phyloP scores from a whole-genome alignment of 2,113 vertebrate species.

The Fulica atra region DNA sequence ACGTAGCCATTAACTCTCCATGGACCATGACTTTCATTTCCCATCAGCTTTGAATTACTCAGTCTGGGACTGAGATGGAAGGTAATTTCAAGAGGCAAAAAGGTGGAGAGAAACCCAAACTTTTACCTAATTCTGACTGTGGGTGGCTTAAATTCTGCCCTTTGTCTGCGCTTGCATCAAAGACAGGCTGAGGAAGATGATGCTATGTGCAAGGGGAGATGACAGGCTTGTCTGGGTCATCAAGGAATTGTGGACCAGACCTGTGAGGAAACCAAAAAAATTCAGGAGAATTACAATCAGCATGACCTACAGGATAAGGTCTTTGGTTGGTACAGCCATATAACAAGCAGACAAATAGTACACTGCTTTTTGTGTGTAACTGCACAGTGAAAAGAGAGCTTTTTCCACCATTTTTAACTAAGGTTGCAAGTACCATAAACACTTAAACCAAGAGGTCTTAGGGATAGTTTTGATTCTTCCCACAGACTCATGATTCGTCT shows the following conservation, averaged over 20 bases:
- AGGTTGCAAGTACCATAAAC: not conserved
- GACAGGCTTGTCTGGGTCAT: not conserved
- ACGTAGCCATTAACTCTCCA: conserved; percentile 65
- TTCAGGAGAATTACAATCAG: not conserved
- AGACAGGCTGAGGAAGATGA: not conserved
- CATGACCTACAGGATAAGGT: not conserved
- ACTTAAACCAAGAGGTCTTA: not conserved
- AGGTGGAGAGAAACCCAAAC: not conserved
- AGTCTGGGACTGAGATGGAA: conserved; percentile 61
- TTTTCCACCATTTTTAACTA: not conserved
- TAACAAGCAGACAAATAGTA: not conserved
- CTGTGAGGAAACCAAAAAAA: not conserved
- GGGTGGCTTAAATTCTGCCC: conserved; percentile 52
- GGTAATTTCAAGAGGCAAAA: conserved; percentile 69
- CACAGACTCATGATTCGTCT: not conserved
- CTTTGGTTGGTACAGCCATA: not conserved
- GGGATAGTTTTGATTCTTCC: not conserved
- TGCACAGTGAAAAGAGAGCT: not conserved
- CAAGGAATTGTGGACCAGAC: not conserved
- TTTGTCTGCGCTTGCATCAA: conserved; percentile 53
- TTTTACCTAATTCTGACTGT: conserved; percentile 52
- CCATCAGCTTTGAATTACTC: conserved; percentile 73
- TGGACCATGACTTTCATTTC: conserved; percentile 66
- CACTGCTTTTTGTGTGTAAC: not conserved
- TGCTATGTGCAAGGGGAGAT: not conserved